These are phyloP conservation scores for Onychomys torridus DNA, from an alignment of 2,797 vertebrate species.

Conservation along the genomic window DNA sequence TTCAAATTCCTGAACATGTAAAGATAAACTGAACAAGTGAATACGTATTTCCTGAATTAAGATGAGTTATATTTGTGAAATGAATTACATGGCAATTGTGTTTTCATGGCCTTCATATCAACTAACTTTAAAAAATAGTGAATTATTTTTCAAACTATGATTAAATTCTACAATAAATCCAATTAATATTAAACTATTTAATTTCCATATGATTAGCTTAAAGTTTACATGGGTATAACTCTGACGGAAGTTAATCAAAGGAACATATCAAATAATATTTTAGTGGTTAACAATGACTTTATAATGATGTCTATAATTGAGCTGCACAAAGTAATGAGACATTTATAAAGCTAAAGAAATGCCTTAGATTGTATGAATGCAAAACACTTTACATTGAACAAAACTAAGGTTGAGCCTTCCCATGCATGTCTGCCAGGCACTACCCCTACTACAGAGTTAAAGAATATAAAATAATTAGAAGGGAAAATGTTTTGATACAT, in stretches of 20 bases:
- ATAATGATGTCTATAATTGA: slow-evolving; percentile 70
- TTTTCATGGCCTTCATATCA: background rate
- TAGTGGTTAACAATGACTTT: slow-evolving; percentile 61
- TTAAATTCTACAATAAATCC: background rate
- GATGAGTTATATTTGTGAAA: background rate
- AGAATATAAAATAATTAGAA: slow-evolving; percentile 1
- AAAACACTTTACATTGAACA: slow-evolving; percentile 1
- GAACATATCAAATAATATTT: slow-evolving; percentile 34
- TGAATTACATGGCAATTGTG: background rate
- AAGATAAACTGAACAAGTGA: background rate
- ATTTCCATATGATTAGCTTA: slow-evolving; percentile 47
- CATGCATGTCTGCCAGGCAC: background rate
- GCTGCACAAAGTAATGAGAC: slow-evolving; percentile 42
- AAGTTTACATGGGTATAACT: slow-evolving; percentile 61
- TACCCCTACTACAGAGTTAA: background rate
- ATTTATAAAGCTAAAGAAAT: slow-evolving; percentile 62
- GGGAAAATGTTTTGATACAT: background rate
- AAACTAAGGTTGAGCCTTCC: slow-evolving; percentile 1
- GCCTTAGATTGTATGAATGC: slow-evolving; percentile 45
- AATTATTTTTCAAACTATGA: slow-evolving; percentile 25
- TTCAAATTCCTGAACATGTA: background rate
- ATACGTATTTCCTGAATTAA: background rate
- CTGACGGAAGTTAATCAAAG: slow-evolving; percentile 64
- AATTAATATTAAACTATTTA: slow-evolving; percentile 33
- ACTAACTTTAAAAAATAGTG: background rate